A percentile compares a stretch with the other conserved stretches of the same genome.
Conservation (phyloP, 1,140 invertebrate genomes). For the Lordiphosa clarofinis region DNA sequence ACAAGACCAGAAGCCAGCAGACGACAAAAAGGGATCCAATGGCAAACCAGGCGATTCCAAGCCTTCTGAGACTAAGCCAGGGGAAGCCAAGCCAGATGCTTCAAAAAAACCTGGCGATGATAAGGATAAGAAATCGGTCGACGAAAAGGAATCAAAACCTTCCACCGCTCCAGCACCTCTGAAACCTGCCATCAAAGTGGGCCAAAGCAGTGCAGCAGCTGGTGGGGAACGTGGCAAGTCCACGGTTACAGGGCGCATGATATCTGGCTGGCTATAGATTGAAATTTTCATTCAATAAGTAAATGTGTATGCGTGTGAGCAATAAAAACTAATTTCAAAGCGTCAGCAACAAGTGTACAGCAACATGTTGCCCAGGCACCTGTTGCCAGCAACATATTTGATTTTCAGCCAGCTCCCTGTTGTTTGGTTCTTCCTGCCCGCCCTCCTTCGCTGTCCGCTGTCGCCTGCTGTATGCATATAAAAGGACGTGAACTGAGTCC, state of each 20-base stretch:
- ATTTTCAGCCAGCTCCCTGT: constrained; percentile 18
- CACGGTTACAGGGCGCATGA: constrained; percentile 78
- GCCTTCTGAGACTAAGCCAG: constrained; percentile 37
- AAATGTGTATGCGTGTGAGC: neutral
- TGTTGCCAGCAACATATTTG: constrained; percentile 41
- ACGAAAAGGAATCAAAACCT: constrained; percentile 56
- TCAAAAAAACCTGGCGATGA: constrained; percentile 44
- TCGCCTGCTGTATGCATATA: constrained; percentile 48
- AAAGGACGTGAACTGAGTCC: constrained; percentile 50
- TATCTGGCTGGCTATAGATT: constrained; percentile 71
- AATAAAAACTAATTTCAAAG: constrained; percentile 22
- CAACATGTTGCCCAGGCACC: constrained; percentile 47
- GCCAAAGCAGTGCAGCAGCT: constrained; percentile 73
- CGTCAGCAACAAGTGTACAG: neutral
- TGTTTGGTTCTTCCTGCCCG: constrained; percentile 7
- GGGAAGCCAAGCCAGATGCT: constrained; percentile 34
- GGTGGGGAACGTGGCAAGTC: constrained; percentile 77
- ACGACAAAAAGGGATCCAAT: constrained; percentile 42
- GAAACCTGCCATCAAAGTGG: constrained; percentile 72
- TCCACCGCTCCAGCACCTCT: constrained; percentile 43
- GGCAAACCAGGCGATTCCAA: constrained; percentile 36
- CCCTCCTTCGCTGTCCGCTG: constrained; percentile 22
- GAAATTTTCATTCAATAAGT: neutral
- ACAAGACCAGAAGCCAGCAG: constrained; percentile 37
- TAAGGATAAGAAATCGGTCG: constrained; percentile 48